A percentile compares a stretch with the other conserved stretches of the same genome.
phyloP scores from a whole-genome alignment of 2,113 vertebrate genomes.

The Penelope pileata region DNA sequence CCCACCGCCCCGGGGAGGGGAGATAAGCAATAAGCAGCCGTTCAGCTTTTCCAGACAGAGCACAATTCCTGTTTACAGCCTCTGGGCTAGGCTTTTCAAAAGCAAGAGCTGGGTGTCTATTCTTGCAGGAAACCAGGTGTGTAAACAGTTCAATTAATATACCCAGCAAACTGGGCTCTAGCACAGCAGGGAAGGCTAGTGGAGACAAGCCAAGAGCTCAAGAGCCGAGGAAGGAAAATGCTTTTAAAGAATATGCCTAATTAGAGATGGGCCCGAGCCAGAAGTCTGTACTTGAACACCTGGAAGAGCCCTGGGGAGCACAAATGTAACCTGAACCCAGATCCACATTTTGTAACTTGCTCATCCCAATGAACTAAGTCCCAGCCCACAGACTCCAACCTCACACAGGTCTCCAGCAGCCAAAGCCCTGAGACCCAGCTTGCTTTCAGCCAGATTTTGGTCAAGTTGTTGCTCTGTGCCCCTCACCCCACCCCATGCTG shows the following conservation, averaged over 20 bases:
- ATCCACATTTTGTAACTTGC: conserved; percentile 10
- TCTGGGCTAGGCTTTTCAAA: conserved; percentile 67
- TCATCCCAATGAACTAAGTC: background rate
- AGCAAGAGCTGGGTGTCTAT: conserved; percentile 58
- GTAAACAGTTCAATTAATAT: conserved; percentile 65
- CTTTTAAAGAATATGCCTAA: conserved; percentile 59
- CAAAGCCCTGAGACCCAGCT: background rate
- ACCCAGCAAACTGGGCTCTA: conserved; percentile 27
- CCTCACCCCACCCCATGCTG: background rate
- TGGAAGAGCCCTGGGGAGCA: conserved; percentile 53
- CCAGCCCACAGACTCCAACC: background rate
- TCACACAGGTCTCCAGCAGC: background rate
- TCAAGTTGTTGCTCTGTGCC: background rate
- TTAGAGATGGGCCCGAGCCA: conserved; percentile 53
- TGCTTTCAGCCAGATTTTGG: background rate
- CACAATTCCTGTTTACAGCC: conserved; percentile 65
- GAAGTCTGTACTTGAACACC: conserved; percentile 51
- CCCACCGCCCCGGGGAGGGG: background rate
- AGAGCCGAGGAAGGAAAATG: conserved; percentile 45
- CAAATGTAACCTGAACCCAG: conserved; percentile 39
- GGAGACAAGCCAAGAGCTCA: conserved; percentile 60
- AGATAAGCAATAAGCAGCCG: conserved; percentile 60
- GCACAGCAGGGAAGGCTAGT: conserved; percentile 30
- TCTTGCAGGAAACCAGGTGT: conserved; percentile 72
- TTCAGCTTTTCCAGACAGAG: conserved; percentile 66